Evolutionary conservation across 2,888 invertebrate genomes (phyloP).

Genomic region (Hartigia nigra): DNA sequence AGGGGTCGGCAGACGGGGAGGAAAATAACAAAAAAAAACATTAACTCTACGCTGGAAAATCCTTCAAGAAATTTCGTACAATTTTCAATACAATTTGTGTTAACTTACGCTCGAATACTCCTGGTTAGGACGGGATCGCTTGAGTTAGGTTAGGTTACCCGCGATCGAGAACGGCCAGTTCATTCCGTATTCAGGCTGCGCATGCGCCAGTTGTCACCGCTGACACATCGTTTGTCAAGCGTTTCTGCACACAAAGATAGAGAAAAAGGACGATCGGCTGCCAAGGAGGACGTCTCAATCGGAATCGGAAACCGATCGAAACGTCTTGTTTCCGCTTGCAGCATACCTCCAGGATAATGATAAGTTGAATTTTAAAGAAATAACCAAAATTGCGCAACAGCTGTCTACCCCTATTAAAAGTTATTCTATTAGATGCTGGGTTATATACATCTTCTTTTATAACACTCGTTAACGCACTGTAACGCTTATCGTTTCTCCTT

Average conservation of each 20-base stretch:
- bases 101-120: neutral
- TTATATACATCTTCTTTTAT: neutral
- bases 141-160: neutral
- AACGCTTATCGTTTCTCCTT: neutral
- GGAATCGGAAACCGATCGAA: conserved; percentile 49
- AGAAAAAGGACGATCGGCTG: conserved; percentile 30
- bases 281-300: conserved; percentile 57
- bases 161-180: conserved; percentile 34
- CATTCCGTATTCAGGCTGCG: conserved; percentile 64
- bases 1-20: too few species aligned
- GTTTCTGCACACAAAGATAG: conserved; percentile 59
- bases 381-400: neutral
- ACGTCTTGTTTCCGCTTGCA: conserved; percentile 42
- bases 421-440: neutral
- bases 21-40: neutral
- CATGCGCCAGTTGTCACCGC: conserved; percentile 66
- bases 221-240: conserved; percentile 66
- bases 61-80: neutral
- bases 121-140: neutral
- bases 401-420: neutral
- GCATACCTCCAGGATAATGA: neutral
- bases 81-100: neutral
- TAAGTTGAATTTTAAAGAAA: neutral
- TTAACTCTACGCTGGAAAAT: neutral
- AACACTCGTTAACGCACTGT: neutral